phyloP scores from a whole-genome alignment of 1,140 invertebrate genomes.

The Spodoptera litura region DNA sequence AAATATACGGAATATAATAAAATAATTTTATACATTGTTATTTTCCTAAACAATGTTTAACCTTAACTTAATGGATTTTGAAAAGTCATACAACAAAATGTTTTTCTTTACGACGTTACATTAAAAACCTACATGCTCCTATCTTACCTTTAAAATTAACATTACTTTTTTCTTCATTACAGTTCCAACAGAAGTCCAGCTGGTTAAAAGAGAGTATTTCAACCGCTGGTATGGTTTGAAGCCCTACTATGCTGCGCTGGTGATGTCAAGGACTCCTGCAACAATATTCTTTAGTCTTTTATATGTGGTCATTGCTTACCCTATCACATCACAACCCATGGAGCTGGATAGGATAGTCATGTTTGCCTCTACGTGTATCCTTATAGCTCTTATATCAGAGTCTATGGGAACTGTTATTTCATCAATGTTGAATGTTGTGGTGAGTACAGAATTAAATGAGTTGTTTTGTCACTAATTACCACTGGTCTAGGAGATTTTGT shows the following conservation, averaged over 20 bases:
- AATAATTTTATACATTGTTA: too few relatives aligned
- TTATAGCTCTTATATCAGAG: slow-evolving; percentile 91
- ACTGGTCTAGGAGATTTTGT: too few relatives aligned
- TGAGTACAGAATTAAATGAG: slow-evolving; percentile 80
- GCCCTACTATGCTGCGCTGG: slow-evolving; percentile 95
- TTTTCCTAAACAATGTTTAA: too few relatives aligned
- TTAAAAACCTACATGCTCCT: too few relatives aligned
- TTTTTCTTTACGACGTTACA: too few relatives aligned
- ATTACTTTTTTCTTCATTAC: slow-evolving; percentile 16
- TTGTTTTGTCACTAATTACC: too few relatives aligned
- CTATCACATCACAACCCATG: slow-evolving; percentile 94
- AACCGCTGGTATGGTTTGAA: slow-evolving; percentile 97
- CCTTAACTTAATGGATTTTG: too few relatives aligned
- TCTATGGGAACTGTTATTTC: slow-evolving; percentile 91
- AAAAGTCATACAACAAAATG: too few relatives aligned
- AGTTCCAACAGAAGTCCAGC: slow-evolving; percentile 96
- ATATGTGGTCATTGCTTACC: slow-evolving; percentile 94
- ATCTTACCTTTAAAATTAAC: too few relatives aligned
- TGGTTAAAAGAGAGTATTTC: slow-evolving; percentile 96
- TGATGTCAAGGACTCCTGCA: slow-evolving; percentile 90
- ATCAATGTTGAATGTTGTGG: slow-evolving; percentile 90
- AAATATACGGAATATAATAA: too few relatives aligned
- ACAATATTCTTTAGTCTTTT: slow-evolving; percentile 91
- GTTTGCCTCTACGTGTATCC: slow-evolving; percentile 89
- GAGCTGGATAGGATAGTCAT: slow-evolving; percentile 91